A percentile compares a stretch with the other conserved stretches of the same genome.
phyloP scores from a whole-genome alignment of 2,113 vertebrate species.

The Plecturocebus donacophilus region DNA sequence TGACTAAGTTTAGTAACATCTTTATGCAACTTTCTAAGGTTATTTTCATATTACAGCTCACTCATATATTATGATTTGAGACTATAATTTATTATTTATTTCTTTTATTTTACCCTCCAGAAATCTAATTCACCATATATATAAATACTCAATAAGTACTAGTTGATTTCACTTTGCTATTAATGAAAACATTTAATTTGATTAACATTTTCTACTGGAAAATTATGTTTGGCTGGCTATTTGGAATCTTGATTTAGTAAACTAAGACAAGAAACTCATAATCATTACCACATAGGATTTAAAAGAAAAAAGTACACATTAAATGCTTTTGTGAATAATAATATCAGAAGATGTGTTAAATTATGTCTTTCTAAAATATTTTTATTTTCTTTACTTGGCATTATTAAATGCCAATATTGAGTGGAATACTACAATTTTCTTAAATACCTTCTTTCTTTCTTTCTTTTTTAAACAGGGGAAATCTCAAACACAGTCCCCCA shows the following conservation, averaged over 20 bases:
- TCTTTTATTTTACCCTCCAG: not conserved
- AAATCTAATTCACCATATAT: not conserved
- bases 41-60: not conserved
- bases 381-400: not conserved
- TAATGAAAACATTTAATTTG: not conserved
- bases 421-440: not conserved
- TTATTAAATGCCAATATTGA: no score
- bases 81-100: not conserved
- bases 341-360: not conserved
- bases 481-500: no score
- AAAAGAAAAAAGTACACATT: not conserved
- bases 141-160: not conserved
- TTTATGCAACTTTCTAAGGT: not conserved
- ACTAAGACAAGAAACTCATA: not conserved
- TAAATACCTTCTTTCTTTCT: not conserved
- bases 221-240: not conserved
- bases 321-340: not conserved
- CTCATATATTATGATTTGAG: not conserved
- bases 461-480: no score
- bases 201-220: slow-evolving; percentile 25
- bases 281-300: not conserved
- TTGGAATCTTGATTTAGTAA: slow-evolving; percentile 12
- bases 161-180: not conserved
- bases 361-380: not conserved
- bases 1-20: not conserved